These are phyloP conservation scores for Cheilosia variabilis DNA, from an alignment of 2,888 invertebrate species.

Conservation along the genomic window DNA sequence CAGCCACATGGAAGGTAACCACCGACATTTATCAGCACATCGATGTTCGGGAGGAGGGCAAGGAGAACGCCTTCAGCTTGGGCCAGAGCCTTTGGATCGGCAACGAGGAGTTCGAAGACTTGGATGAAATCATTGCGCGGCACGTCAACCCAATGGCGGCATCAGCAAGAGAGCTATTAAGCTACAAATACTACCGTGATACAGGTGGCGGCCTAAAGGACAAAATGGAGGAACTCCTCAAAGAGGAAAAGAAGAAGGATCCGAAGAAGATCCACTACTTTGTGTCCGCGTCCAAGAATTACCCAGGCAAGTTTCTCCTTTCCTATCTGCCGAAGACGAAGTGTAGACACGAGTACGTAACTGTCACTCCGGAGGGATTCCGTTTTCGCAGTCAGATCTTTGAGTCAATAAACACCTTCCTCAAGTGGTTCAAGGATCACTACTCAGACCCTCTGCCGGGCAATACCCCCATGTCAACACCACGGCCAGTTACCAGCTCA, in stretches of 20 bases:
- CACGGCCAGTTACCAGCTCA: constrained; percentile 84
- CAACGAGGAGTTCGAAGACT: constrained; percentile 97
- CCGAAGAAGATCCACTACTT: constrained; percentile 95
- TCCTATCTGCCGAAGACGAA: constrained; percentile 95
- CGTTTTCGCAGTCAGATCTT: constrained; percentile 95
- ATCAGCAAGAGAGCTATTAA: constrained; percentile 94
- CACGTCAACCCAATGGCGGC: constrained; percentile 98
- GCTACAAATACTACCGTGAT: constrained; percentile 95
- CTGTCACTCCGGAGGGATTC: constrained; percentile 96
- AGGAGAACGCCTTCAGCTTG: constrained; percentile 97
- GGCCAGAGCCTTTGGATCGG: constrained; percentile 95
- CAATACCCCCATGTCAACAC: constrained; percentile 88
- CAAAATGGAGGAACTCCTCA: constrained; percentile 93
- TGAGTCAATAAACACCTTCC: constrained; percentile 88
- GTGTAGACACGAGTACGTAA: constrained; percentile 95
- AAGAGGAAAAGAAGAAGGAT: constrained; percentile 95
- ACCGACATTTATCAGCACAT: constrained; percentile 98
- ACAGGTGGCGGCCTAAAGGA: constrained; percentile 92
- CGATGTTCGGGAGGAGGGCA: constrained; percentile 97
- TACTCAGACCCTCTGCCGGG: constrained; percentile 95
- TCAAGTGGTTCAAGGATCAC: constrained; percentile 99
- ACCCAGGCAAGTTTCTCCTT: constrained; percentile 96
- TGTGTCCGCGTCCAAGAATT: constrained; percentile 92
- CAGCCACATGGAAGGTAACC: constrained; percentile 99
- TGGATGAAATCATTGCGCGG: constrained; percentile 99